phyloP scores from a whole-genome alignment of 2,797 vertebrate species.

The Cyprinodon diabolis region DNA sequence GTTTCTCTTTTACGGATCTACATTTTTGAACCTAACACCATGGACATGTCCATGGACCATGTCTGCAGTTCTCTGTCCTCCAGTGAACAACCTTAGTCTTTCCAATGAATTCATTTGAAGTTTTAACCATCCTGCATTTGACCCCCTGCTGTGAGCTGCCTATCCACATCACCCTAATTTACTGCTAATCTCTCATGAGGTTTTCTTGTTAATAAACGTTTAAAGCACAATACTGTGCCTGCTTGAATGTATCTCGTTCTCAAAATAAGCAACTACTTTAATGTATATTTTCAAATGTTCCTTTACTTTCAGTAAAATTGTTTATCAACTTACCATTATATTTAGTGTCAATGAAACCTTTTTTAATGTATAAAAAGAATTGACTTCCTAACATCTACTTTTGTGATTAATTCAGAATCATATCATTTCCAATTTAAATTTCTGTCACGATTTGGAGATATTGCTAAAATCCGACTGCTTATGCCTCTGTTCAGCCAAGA shows the following conservation, averaged over 20 bases:
- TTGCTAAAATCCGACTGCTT: not conserved
- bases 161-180: no score
- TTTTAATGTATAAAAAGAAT: conserved; percentile 33
- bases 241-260: not conserved
- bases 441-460: not conserved
- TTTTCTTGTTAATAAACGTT: no score
- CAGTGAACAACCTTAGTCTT: no score
- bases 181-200: no score
- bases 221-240: no score
- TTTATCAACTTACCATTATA: conserved; percentile 65
- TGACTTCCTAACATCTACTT: not conserved
- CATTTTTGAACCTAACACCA: no score
- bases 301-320: conserved; percentile 50
- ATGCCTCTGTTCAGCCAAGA: not conserved
- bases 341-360: conserved; percentile 66
- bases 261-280: conserved; percentile 31
- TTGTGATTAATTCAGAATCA: not conserved
- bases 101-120: no score
- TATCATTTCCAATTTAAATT: not conserved
- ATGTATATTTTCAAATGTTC: conserved; percentile 30
- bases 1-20: no score
- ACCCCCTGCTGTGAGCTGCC: no score
- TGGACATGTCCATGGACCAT: no score
- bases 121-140: no score
- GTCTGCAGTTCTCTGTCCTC: no score